Conservation (phyloP, 2,797 vertebrate genomes). For the Peromyscus nudipes region DNA sequence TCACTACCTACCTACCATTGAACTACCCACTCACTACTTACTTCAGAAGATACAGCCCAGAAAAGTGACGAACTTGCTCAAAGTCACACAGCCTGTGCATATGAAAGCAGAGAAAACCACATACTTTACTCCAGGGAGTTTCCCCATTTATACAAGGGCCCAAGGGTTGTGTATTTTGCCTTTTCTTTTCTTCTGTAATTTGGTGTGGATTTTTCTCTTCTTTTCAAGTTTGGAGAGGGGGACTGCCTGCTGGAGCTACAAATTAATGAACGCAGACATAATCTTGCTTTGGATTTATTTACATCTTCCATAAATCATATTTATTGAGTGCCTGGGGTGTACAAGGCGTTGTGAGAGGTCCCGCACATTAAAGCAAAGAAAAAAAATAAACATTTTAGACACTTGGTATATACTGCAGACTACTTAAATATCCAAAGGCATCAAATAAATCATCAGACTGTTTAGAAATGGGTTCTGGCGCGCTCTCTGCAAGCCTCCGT, state of each 20-base stretch:
- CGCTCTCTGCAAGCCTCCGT: conserved; percentile 59
- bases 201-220: conserved; percentile 61
- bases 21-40: not conserved
- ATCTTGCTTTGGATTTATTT: conserved; percentile 83
- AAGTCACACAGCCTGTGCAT: conserved; percentile 4
- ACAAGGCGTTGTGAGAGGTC: conserved; percentile 78
- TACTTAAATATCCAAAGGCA: conserved; percentile 83
- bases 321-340: conserved; percentile 84
- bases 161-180: not conserved
- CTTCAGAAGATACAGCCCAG: not conserved
- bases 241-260: conserved; percentile 64
- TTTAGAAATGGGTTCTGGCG: conserved; percentile 77
- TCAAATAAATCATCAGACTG: conserved; percentile 82
- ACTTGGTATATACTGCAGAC: conserved; percentile 81
- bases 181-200: conserved; percentile 58
- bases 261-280: conserved; percentile 79
- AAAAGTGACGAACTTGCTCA: not conserved
- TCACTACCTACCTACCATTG: not conserved
- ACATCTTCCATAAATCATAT: conserved; percentile 84
- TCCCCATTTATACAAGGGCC: not conserved
- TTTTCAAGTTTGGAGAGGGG: conserved; percentile 40
- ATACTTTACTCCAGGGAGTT: not conserved
- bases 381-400: conserved; percentile 83
- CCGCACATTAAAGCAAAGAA: conserved; percentile 80
- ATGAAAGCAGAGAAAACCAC: not conserved